Conservation (phyloP, 1,140 invertebrate genomes). For the Stegodyphus mimosarum region DNA sequence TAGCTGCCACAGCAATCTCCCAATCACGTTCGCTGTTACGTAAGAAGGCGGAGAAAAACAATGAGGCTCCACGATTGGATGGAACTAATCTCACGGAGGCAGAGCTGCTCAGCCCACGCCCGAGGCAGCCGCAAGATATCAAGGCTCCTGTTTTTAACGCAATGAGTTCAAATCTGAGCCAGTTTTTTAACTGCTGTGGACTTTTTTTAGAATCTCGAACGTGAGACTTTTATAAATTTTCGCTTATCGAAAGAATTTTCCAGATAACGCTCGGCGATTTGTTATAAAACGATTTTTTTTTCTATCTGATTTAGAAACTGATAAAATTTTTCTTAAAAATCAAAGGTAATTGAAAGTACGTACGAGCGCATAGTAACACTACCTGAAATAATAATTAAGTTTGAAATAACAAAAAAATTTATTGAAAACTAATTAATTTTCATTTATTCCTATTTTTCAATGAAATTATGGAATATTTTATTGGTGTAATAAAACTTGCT, state of each 20-base stretch:
- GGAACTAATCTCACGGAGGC: conserved; percentile 6
- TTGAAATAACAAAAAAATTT: no score
- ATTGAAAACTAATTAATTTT: no score
- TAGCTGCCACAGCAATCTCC: background rate
- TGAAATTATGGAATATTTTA: no score
- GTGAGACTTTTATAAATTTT: conserved; percentile 36
- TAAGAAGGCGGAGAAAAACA: background rate
- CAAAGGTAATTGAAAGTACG: no score
- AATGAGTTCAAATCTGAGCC: background rate
- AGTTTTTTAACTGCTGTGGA: background rate
- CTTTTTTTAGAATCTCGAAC: conserved; percentile 1
- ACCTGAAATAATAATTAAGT: no score
- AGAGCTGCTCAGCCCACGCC: conserved; percentile 17
- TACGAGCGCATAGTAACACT: no score
- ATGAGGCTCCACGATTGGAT: background rate
- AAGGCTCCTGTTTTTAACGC: background rate
- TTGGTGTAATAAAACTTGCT: no score
- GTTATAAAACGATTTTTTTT: background rate
- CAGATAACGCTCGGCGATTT: conserved; percentile 26
- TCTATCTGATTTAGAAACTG: no score
- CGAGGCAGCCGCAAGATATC: conserved; percentile 7
- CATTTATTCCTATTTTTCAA: no score
- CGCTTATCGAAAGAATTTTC: conserved; percentile 30
- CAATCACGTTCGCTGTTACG: background rate
- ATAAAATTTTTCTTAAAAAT: no score